A percentile compares a stretch with the other conserved stretches of the same genome.
Conservation (phyloP, 2,797 vertebrate species). For the Todus mexicanus region DNA sequence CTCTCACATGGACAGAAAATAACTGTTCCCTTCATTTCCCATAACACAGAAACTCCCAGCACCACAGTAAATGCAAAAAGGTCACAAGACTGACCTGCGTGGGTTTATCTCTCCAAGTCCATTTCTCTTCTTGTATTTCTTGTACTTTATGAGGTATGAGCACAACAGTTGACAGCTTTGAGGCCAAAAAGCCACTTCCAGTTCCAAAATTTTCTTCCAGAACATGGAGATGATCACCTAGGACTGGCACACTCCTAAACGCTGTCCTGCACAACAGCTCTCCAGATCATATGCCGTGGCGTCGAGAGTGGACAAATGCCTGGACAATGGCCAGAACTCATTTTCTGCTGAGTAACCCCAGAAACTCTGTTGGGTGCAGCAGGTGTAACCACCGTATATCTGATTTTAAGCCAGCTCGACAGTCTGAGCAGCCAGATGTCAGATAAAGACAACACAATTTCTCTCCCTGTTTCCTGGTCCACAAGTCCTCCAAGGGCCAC, state of each 20-base stretch:
- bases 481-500: background rate
- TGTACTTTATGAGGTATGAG: background rate
- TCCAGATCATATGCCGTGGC: background rate
- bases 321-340: background rate
- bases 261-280: accelerated
- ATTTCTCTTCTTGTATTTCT: background rate
- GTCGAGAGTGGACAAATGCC: background rate
- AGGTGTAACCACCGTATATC: background rate
- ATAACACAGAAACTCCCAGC: background rate
- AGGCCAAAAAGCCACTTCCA: background rate
- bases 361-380: background rate
- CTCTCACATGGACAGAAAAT: background rate
- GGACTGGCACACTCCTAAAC: accelerated
- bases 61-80: background rate
- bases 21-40: background rate
- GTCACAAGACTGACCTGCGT: background rate
- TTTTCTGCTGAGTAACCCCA: background rate
- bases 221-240: background rate
- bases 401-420: background rate
- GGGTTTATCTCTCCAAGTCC: background rate
- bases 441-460: background rate
- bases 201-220: background rate
- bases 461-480: background rate
- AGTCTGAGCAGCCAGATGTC: background rate
- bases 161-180: background rate